These are phyloP conservation scores for Metopolophium dirhodum DNA, from an alignment of 1,140 invertebrate genomes.

Conservation along the genomic window DNA sequence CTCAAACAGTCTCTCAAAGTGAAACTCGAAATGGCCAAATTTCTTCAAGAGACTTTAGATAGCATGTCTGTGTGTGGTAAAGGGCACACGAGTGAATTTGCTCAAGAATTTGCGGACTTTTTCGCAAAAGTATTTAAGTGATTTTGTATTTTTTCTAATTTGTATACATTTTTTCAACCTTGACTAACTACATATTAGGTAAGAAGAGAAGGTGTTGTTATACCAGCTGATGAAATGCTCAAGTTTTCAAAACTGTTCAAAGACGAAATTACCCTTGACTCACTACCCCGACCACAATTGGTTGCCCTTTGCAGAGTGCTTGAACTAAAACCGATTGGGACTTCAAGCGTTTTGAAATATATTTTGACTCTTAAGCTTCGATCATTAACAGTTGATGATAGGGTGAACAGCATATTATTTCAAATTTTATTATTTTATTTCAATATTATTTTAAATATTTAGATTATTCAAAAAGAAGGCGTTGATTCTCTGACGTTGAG, in stretches of 20 bases:
- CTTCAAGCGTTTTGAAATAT: constrained; percentile 89
- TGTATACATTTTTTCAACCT: constrained; percentile 56
- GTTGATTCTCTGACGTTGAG: constrained; percentile 83
- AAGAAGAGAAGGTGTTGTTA: constrained; percentile 70
- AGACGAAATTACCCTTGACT: constrained; percentile 99
- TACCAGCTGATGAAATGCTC: constrained; percentile 91
- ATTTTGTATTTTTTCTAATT: background rate
- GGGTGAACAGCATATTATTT: constrained; percentile 65
- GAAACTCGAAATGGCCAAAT: constrained; percentile 98
- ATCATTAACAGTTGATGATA: constrained; percentile 91
- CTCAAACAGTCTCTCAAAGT: constrained; percentile 90
- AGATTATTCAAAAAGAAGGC: constrained; percentile 95
- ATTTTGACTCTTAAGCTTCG: constrained; percentile 91
- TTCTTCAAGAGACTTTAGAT: constrained; percentile 90
- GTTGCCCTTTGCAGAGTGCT: constrained; percentile 92
- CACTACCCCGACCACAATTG: constrained; percentile 86
- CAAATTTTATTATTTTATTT: constrained; percentile 51
- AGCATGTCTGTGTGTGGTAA: constrained; percentile 88
- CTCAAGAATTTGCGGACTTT: constrained; percentile 92
- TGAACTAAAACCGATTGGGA: constrained; percentile 87
- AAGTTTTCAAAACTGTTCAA: constrained; percentile 97
- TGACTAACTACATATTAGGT: constrained; percentile 64
- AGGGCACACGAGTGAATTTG: constrained; percentile 79
- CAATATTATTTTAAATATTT: constrained; percentile 56
- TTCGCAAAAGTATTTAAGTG: constrained; percentile 75